These are phyloP conservation scores for Drosophila ananassae DNA, from an alignment of 1,140 invertebrate genomes.

Conservation along the genomic window DNA sequence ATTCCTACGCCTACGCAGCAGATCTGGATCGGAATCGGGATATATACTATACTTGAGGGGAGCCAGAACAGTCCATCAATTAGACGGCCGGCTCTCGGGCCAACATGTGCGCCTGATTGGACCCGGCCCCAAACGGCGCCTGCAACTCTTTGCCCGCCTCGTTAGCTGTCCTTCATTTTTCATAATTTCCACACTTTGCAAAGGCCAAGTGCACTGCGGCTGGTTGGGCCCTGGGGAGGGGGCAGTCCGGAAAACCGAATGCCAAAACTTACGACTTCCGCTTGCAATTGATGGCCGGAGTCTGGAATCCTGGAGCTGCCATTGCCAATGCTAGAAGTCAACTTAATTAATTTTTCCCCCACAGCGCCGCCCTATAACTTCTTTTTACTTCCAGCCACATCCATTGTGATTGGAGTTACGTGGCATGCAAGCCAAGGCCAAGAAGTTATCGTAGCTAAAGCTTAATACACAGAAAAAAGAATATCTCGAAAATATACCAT, in stretches of 20 bases:
- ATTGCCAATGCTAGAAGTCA: conserved; percentile 80
- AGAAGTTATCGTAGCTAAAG: conserved; percentile 1
- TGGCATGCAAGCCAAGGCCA: conserved; percentile 51
- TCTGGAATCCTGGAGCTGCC: conserved; percentile 3
- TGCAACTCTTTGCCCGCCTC: conserved; percentile 14
- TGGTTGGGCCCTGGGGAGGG: conserved; percentile 2
- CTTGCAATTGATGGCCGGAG: conserved; percentile 55
- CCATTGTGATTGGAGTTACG: conserved; percentile 59
- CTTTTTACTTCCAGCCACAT: conserved; percentile 25
- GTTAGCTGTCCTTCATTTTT: conserved; percentile 72
- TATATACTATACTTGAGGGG: conserved; percentile 15
- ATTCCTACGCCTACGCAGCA: conserved; percentile 59
- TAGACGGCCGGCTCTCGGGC: conserved; percentile 50
- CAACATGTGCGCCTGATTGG: conserved; percentile 68
- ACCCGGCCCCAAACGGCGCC: conserved; percentile 41
- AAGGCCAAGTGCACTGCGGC: conserved; percentile 1
- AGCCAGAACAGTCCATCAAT: conserved; percentile 60
- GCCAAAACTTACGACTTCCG: conserved; percentile 77
- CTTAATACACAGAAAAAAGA: neutral
- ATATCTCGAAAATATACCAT: neutral
- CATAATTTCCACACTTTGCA: conserved; percentile 68
- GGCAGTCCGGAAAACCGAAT: conserved; percentile 62
- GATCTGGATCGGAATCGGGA: conserved; percentile 18
- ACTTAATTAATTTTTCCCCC: conserved; percentile 80
- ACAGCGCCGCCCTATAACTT: conserved; percentile 31